Evolutionary conservation across 2,888 invertebrate genomes (phyloP), one percentile per base, ranked within the genome.

Genomic region (Stenolophus ochropezus): DNA sequence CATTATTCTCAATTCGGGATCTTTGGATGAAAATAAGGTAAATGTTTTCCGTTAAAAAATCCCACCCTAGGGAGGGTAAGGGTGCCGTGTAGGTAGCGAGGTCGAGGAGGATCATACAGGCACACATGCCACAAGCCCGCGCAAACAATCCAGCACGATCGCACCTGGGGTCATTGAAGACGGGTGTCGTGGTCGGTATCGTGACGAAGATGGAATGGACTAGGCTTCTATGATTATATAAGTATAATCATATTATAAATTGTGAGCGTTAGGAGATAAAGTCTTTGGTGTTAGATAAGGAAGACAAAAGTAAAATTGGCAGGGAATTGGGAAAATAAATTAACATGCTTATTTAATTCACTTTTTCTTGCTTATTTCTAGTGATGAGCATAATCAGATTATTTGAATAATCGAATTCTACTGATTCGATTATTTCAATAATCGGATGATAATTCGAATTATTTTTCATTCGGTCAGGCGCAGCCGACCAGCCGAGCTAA

Each of bases 11-110:
- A n/a, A n/a, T n/a, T 65, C 65, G 18, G 33, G 18, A 69, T 69
- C 65, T 69, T 69, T 69, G 18, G 65, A 69, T 27, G 27, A 69
- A 69, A 69, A 69, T 69, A 69, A 56, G 65, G 65, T 69, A 33
- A 69, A 56, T 18, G 56, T 56, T 69, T 69, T 69, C 65, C 65
- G 65, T 69, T 69, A 69, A 69, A 69, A 69, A 69, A 69, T 69
- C 65, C 65, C 65, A 69, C 65, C 65, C 65, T 42, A 33, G 5
- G 65, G 65, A 8, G 27, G 65, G 65, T 69, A 69, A 69, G 65
- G 65, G 65, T 69, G 65, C 65, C 65, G 16, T 33, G 65, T 56
- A 56, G 16, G 51, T 51, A 51, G 8, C 33, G 3, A 33, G 20
- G 20, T 20, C 53, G 56, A 18, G 56, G 18, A 16, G 23, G 58